These are phyloP conservation scores for Macrosiphum euphorbiae DNA, from an alignment of 2,888 invertebrate species.

Conservation along the genomic window DNA sequence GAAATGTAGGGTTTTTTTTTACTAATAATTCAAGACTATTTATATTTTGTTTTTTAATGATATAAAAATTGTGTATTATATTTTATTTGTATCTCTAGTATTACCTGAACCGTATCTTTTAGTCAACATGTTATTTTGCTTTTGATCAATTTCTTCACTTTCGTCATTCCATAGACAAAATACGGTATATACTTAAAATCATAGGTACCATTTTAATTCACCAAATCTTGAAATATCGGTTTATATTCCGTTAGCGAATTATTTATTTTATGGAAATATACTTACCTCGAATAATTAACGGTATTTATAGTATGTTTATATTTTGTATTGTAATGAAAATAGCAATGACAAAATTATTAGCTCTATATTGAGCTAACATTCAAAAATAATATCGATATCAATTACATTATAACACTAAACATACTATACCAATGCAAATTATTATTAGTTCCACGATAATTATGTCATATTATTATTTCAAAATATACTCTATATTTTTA, in stretches of 20 bases:
- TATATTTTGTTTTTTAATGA: too few species aligned
- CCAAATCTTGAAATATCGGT: neutral
- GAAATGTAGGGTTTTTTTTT: too few species aligned
- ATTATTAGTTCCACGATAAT: too few species aligned
- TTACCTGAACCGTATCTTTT: neutral
- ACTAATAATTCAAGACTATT: too few species aligned
- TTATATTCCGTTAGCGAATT: neutral
- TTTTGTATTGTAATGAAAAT: too few species aligned
- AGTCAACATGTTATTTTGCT: neutral
- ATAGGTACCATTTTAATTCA: neutral
- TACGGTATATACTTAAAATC: neutral
- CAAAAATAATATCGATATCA: neutral
- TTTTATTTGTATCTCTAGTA: too few species aligned
- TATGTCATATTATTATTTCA: too few species aligned
- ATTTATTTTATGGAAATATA: neutral
- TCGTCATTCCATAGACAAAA: neutral
- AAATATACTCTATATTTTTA: neutral
- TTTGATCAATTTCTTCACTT: neutral
- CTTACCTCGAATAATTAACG: too few species aligned
- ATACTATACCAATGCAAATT: too few species aligned
- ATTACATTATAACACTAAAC: too few species aligned
- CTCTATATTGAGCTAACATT: neutral
- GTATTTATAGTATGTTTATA: too few species aligned
- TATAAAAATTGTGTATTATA: too few species aligned
- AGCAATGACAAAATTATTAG: neutral